These are phyloP conservation scores for Leguminivora glycinivorella DNA, from an alignment of 1,140 invertebrate genomes.

Conservation along the genomic window DNA sequence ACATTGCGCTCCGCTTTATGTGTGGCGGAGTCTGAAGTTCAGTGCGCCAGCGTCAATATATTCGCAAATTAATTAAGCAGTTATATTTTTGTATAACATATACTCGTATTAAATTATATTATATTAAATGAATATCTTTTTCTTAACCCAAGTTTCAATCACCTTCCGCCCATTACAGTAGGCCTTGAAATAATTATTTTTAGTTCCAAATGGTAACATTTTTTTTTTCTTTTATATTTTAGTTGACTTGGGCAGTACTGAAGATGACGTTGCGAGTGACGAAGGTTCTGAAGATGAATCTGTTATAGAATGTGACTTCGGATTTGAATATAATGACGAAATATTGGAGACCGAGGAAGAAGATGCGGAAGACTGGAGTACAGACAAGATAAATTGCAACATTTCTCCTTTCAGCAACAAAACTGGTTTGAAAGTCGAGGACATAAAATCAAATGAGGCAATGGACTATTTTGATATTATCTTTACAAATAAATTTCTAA, in stretches of 20 bases:
- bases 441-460: background rate
- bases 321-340: background rate
- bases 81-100: too few relatives aligned
- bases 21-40: too few relatives aligned
- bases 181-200: too few relatives aligned
- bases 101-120: too few relatives aligned
- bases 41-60: too few relatives aligned
- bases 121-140: too few relatives aligned
- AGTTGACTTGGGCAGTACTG: background rate
- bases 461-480: conserved; percentile 1
- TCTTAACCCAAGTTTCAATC: too few relatives aligned
- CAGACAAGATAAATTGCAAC: background rate
- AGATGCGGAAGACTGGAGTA: background rate
- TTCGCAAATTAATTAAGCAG: too few relatives aligned
- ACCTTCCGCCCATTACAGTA: too few relatives aligned
- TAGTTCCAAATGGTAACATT: too few relatives aligned
- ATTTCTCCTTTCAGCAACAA: background rate
- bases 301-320: background rate
- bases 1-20: too few relatives aligned
- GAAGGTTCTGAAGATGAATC: conserved; percentile 9
- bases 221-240: background rate
- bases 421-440: background rate
- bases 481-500: background rate
- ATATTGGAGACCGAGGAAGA: conserved; percentile 2
- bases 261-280: background rate